Base-by-base conservation (phyloP, 2,888 invertebrate genomes). In the Branchellion lobata region DNA sequence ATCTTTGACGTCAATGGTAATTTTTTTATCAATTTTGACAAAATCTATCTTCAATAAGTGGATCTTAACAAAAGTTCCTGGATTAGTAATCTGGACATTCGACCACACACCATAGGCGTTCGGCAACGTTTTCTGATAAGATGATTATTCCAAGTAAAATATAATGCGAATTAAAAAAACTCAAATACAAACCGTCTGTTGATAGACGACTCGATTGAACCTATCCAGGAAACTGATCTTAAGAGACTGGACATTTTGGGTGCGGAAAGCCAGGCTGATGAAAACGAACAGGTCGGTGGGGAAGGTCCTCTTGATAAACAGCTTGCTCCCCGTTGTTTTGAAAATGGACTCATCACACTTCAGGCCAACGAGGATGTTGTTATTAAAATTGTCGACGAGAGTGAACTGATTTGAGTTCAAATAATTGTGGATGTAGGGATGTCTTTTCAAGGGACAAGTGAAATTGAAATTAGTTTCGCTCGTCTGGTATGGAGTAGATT, bases 21-120 rank as follows among this genome's bases (percentile, higher is more conserved):
- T 53, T 53, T 33, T 36, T 27, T 27, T 40, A 24, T 14, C 2
- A 47, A 31, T 24, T 24, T 75, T 75, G 21, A 14, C 27, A 27
- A 75, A 53, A 18, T 75, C 31, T 51, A 75, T 75, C 75, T 53
- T 51, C 75, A 75, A 31, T 14, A 14, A 1, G 53, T 75, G 29
- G 14, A 75, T 40, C 27, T 27, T 11, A 1, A 29, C 31, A 21
- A 47, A 31, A 53, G 24, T 27, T n/a, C 75, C 75, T 29, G 75
- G 18, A 33, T 31, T 75, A 51, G 24, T 33, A 31, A 47, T 47
- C 1, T 29, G 24, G 24, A 75, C 75, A 29, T 75, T 31, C 14
- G 18, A 24, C 53, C 51, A 75, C 11, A 11, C 51, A 8, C 29
- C n/a, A 51, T 27, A 24, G 1, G 51, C n/a, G 1, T 18, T 51